Conservation (phyloP, 2,113 vertebrate genomes). For the Gavia stellata region DNA sequence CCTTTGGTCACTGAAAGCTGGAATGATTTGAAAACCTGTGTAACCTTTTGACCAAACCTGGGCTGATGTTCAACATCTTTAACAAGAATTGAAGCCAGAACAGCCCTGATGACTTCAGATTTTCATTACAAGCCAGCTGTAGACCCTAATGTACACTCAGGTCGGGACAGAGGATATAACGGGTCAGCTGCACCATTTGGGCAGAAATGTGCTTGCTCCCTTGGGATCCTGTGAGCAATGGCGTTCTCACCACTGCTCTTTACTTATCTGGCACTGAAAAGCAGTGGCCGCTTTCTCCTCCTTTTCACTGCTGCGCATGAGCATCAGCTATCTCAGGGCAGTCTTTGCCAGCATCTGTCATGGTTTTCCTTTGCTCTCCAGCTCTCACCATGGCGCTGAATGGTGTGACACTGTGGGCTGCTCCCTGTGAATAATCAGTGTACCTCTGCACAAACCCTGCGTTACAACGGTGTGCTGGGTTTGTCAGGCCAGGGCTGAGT, state of each 20-base stretch:
- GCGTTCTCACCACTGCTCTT: neutral
- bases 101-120: conserved; percentile 17
- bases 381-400: neutral
- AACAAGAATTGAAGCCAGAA: conserved; percentile 8
- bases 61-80: conserved; percentile 37
- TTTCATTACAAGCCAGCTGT: conserved; percentile 11
- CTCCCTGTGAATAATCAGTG: neutral
- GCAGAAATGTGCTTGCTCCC: neutral
- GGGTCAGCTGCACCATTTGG: conserved; percentile 14
- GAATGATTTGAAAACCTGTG: conserved; percentile 19
- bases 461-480: accelerated
- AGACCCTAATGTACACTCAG: neutral
- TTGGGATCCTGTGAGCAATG: neutral
- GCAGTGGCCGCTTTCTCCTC: neutral
- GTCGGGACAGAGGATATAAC: conserved; percentile 5
- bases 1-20: conserved; percentile 23
- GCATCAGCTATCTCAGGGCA: neutral
- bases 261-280: neutral
- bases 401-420: neutral
- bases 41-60: conserved; percentile 44
- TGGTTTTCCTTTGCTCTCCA: neutral
- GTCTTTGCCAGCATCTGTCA: neutral
- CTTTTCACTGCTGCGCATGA: neutral
- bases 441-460: neutral
- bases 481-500: neutral